Base-by-base conservation (phyloP, 2,797 vertebrate genomes). In the Myotis myotis region DNA sequence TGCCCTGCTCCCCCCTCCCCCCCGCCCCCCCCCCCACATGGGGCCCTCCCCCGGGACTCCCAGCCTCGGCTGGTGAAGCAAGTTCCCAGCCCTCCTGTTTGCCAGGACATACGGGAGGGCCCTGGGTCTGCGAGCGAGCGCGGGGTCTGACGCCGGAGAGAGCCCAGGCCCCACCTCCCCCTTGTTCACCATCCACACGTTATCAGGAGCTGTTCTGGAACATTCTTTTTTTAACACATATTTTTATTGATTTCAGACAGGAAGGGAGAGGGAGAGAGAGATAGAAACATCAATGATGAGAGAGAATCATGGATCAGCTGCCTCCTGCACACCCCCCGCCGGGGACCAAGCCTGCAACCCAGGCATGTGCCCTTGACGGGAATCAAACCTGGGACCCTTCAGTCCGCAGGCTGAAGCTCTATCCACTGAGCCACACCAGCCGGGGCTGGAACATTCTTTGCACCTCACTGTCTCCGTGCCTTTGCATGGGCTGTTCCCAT, bases 101-200 rank as follows among this genome's bases (percentile, higher is more conserved):
- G 33, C 13, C 51, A 9, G 66, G 8, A 44, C 16, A 2, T 1
- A 8, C 0, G 9, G 9, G 5, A n/a, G 3, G 55, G 71, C 3
- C 2, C 55, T 22, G 49, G 12, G 60, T 6, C 12, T 1, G 0
- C 3, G 20, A 74, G 75, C 13, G 0, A 23, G 25, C 0, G 0
- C 2, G 1, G 13, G 20, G 30, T 9, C 68, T 19, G 6, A 10
- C n/a, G 0, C 4, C 60, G 0, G 1, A 0, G 19, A 13, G 11
- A 3, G 6, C 28, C 16, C 2, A 0, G 2, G 62, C 23, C 62
- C 64, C 22, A 36, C 20, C 11, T 13, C 15, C 8, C 11, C 8
- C 23, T 4, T 4, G 3, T 0, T 1, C 1, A 6, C 23, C 79
- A 30, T 17, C 20, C 68, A 3, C 41, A 0, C 3, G 1, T 22